phyloP scores from a whole-genome alignment of 2,888 invertebrate species.

The Amiota communis region DNA sequence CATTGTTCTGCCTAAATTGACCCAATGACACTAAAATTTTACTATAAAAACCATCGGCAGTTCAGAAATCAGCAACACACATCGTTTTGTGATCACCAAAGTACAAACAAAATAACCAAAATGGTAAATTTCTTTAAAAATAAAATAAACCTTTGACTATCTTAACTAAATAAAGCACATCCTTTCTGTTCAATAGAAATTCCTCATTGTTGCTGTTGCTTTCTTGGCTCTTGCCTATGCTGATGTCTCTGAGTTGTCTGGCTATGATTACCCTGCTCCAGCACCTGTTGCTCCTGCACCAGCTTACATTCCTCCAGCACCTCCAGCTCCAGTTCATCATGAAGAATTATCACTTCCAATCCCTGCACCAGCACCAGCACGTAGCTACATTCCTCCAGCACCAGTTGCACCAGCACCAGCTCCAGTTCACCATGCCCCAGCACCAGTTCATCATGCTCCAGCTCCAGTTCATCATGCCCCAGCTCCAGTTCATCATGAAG shows the following conservation, averaged over 20 bases:
- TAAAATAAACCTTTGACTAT: background rate
- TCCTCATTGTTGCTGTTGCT: slow-evolving; percentile 56
- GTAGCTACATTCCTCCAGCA: slow-evolving; percentile 41
- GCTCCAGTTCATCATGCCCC: slow-evolving; percentile 39
- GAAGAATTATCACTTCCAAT: slow-evolving; percentile 48
- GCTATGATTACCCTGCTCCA: slow-evolving; percentile 57
- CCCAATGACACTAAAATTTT: slow-evolving; percentile 11
- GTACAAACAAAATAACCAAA: slow-evolving; percentile 41
- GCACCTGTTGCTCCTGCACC: slow-evolving; percentile 50
- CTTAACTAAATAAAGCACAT: no score
- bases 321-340: slow-evolving; percentile 42
- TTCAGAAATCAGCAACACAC: slow-evolving; percentile 56
- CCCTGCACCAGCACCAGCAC: slow-evolving; percentile 52
- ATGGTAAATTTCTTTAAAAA: slow-evolving; percentile 46
- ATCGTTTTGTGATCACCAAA: slow-evolving; percentile 44
- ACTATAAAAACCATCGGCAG: slow-evolving; percentile 56
- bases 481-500: slow-evolving; percentile 27
- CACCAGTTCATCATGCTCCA: slow-evolving; percentile 40
- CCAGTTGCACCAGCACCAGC: slow-evolving; percentile 45
- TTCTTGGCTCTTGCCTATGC: slow-evolving; percentile 53
- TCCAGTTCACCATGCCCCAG: slow-evolving; percentile 43
- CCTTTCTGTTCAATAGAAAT: slow-evolving; percentile 46
- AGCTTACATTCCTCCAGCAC: slow-evolving; percentile 50
- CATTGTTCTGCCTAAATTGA: slow-evolving; percentile 11
- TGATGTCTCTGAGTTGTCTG: slow-evolving; percentile 48